phyloP scores from a whole-genome alignment of 2,797 vertebrate genomes.

The Cirrhinus mrigala region DNA sequence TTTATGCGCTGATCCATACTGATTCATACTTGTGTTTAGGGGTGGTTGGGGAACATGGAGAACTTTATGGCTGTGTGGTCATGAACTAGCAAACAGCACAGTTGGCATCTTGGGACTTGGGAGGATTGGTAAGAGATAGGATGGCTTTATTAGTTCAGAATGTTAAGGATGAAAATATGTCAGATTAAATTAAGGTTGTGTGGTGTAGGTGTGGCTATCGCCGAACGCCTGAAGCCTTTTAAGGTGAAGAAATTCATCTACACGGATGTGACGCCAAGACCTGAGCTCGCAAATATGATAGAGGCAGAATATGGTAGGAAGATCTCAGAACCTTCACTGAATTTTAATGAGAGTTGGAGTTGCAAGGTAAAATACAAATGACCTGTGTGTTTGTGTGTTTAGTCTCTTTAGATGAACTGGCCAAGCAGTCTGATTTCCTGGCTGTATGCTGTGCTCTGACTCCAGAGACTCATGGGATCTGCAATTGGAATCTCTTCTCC shows the following conservation, averaged over 20 bases:
- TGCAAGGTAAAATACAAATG: neutral
- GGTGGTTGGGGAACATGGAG: slow-evolving; percentile 85
- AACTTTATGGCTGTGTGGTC: slow-evolving; percentile 81
- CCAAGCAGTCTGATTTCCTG: slow-evolving; percentile 75
- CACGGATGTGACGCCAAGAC: slow-evolving; percentile 79
- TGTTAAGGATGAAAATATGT: neutral
- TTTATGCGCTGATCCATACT: neutral
- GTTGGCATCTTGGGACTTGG: slow-evolving; percentile 86
- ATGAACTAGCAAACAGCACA: slow-evolving; percentile 82
- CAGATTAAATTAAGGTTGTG: neutral
- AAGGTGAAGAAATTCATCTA: slow-evolving; percentile 88
- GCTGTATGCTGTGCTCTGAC: slow-evolving; percentile 73
- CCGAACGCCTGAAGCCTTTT: slow-evolving; percentile 83
- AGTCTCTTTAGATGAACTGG: slow-evolving; percentile 80
- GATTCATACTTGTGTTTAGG: slow-evolving; percentile 63
- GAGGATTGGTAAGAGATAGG: slow-evolving; percentile 79
- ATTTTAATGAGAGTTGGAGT: neutral
- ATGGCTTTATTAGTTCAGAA: neutral
- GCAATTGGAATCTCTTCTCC: slow-evolving; percentile 77
- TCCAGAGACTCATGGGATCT: slow-evolving; percentile 75
- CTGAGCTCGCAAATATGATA: slow-evolving; percentile 79
- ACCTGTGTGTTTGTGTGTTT: slow-evolving; percentile 32
- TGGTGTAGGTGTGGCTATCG: slow-evolving; percentile 81
- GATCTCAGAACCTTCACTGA: slow-evolving; percentile 4
- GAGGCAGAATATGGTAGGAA: slow-evolving; percentile 82